Evolutionary conservation across 2,113 vertebrate species (phyloP).

Genomic region (Eolophus roseicapilla): DNA sequence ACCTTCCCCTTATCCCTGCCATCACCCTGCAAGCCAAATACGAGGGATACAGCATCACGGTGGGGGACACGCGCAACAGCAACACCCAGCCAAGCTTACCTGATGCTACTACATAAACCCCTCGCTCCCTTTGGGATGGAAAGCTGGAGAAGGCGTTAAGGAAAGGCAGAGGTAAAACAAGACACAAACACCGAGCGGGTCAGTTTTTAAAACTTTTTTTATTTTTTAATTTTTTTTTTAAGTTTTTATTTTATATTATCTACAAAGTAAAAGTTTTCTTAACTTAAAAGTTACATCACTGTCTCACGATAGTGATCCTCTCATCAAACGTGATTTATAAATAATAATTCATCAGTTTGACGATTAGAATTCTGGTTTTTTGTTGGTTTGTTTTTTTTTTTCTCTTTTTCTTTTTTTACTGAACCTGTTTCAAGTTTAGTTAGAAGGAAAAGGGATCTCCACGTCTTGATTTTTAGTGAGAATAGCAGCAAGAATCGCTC

Average conservation of each 20-base stretch:
- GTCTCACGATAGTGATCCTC: constrained; percentile 86
- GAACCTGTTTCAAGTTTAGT: constrained; percentile 89
- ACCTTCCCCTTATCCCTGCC: neutral
- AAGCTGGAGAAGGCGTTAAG: neutral
- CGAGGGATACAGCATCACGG: fast-evolving
- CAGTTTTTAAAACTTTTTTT: constrained; percentile 99
- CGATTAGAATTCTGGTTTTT: constrained; percentile 76
- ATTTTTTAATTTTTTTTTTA: constrained; percentile 94
- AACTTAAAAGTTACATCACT: constrained; percentile 99
- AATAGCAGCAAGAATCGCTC: constrained; percentile 97
- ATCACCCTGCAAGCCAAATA: neutral
- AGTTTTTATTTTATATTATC: constrained; percentile 99
- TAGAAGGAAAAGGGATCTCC: constrained; percentile 83
- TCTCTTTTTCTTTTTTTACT: constrained; percentile 76
- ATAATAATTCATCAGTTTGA: constrained; percentile 93
- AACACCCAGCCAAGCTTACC: neutral
- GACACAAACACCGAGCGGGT: constrained; percentile 52
- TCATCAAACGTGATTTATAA: constrained; percentile 96
- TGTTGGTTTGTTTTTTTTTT: constrained; percentile 67
- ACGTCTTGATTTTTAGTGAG: constrained; percentile 89
- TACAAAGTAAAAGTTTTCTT: constrained; percentile 99
- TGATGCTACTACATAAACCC: neutral
- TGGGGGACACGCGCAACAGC: fast-evolving
- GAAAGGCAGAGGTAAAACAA: neutral
- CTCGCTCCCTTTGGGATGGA: fast-evolving